phyloP scores from a whole-genome alignment of 2,888 invertebrate genomes.

The Agapostemon virescens region DNA sequence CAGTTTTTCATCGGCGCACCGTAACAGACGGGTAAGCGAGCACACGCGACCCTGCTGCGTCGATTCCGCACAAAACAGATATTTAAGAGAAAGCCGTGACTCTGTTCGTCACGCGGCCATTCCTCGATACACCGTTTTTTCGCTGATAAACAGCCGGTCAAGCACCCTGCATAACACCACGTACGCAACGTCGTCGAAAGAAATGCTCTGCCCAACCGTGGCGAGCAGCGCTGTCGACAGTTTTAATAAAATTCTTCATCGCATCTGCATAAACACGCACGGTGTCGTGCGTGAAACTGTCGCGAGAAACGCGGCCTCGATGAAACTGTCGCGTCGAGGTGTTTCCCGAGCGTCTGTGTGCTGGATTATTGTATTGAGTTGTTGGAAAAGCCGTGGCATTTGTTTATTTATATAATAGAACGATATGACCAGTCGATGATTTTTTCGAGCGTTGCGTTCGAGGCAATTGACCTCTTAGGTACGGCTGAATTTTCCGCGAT shows the following conservation, averaged over 20 bases:
- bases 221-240: background rate
- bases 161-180: background rate
- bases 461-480: too few relatives aligned
- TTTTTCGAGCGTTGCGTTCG: too few relatives aligned
- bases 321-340: background rate
- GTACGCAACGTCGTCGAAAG: background rate
- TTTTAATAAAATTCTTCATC: constrained; percentile 32
- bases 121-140: background rate
- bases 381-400: too few relatives aligned
- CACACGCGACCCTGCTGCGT: constrained; percentile 10
- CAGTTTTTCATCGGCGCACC: constrained; percentile 33
- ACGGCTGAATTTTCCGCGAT: too few relatives aligned
- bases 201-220: background rate
- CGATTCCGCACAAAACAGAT: constrained; percentile 23
- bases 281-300: background rate
- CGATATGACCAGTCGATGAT: too few relatives aligned
- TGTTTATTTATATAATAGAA: too few relatives aligned
- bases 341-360: background rate
- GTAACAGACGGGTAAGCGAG: background rate
- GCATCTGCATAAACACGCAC: constrained; percentile 2
- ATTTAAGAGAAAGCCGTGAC: background rate
- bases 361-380: too few relatives aligned
- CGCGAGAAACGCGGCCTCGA: background rate
- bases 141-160: background rate
- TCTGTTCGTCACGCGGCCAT: background rate